Conservation (phyloP, 2,797 vertebrate genomes). For the Eupleurogrammus muticus region DNA sequence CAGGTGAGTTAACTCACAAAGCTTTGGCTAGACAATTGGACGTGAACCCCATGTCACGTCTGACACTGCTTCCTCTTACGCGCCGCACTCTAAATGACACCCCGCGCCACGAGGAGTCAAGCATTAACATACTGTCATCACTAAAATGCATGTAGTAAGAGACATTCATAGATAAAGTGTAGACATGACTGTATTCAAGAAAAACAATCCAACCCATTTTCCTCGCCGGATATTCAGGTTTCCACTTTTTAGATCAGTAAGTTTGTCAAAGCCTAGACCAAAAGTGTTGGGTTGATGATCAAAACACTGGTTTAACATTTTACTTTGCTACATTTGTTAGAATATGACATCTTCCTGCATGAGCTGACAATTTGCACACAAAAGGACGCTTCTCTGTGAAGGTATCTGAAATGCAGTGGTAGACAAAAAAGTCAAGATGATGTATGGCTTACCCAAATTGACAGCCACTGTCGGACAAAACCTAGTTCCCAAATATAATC, state of each 20-base stretch:
- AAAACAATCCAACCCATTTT: not conserved
- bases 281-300: constrained; percentile 29
- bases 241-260: not conserved
- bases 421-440: constrained; percentile 87
- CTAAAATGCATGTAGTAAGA: constrained; percentile 51
- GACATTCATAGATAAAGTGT: constrained; percentile 23
- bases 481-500: constrained; percentile 78
- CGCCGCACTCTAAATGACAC: constrained; percentile 69
- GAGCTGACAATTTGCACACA: constrained; percentile 51
- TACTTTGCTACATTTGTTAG: constrained; percentile 39
- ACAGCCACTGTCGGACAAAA: constrained; percentile 82
- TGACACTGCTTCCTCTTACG: constrained; percentile 71
- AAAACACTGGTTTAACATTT: constrained; percentile 31
- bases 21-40: constrained; percentile 79
- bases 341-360: constrained; percentile 31
- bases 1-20: constrained; percentile 80
- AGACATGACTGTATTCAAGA: constrained; percentile 1
- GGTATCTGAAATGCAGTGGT: constrained; percentile 74
- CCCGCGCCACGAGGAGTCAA: constrained; percentile 61
- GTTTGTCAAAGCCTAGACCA: not conserved
- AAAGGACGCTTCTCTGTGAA: constrained; percentile 73
- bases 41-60: constrained; percentile 75
- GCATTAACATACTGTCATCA: constrained; percentile 58
- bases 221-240: constrained; percentile 3
- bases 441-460: constrained; percentile 82